Evolutionary conservation across 2,797 vertebrate genomes (phyloP).

Genomic region (Phalanger gymnotis): DNA sequence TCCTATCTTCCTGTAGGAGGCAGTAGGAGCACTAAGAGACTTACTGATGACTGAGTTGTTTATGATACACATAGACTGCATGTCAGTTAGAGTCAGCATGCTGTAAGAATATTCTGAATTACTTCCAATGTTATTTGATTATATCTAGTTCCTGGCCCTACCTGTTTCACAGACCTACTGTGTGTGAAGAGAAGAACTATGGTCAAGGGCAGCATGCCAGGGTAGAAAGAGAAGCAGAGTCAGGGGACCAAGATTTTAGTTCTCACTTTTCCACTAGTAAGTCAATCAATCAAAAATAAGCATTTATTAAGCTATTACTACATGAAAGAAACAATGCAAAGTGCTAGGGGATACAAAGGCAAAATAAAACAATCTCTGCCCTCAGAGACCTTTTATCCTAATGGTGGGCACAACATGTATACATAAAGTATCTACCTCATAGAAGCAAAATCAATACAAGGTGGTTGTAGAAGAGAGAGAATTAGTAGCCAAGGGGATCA

Average conservation of each 20-base stretch:
- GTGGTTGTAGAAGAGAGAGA: not conserved
- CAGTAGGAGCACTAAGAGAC: not conserved
- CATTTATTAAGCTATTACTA: not conserved
- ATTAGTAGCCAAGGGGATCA: not conserved
- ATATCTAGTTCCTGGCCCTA: not conserved
- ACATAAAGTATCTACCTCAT: not conserved
- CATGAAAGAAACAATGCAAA: not conserved
- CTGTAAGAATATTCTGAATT: not conserved
- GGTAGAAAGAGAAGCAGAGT: not conserved
- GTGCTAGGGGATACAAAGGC: not conserved
- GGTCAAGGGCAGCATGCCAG: not conserved
- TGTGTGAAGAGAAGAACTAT: not conserved
- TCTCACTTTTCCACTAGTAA: not conserved
- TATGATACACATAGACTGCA: not conserved
- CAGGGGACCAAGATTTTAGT: not conserved
- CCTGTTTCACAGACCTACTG: not conserved
- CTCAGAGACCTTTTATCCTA: not conserved
- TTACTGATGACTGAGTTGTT: not conserved
- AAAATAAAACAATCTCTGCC: not conserved
- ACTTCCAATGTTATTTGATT: not conserved
- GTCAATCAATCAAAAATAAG: not conserved
- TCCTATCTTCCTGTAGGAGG: not conserved
- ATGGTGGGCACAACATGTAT: not conserved
- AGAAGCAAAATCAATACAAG: not conserved
- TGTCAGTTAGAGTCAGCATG: not conserved